phyloP scores from a whole-genome alignment of 2,113 vertebrate species.

The Neodon shergylaensis region DNA sequence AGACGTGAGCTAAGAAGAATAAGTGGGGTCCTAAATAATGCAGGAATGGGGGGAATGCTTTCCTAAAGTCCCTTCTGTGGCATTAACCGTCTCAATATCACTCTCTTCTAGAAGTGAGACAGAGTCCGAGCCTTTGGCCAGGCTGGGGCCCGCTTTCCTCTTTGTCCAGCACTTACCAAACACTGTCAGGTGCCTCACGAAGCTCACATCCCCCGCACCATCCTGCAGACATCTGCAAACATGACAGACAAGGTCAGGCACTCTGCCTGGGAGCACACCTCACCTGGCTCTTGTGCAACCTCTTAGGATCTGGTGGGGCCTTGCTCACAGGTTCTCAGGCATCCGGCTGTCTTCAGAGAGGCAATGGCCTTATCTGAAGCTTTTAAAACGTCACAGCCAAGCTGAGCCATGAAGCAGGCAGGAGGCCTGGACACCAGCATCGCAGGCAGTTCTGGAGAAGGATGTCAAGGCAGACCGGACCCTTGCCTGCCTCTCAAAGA shows the following conservation, averaged over 20 bases:
- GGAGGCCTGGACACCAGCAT: not conserved
- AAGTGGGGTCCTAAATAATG: not conserved
- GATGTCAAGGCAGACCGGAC: not conserved
- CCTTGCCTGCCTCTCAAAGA: not conserved
- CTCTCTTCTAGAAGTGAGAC: not conserved
- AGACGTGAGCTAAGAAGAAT: not conserved
- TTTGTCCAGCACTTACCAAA: conserved; percentile 83
- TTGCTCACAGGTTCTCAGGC: not conserved
- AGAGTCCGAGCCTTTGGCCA: not conserved
- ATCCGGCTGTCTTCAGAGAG: not conserved
- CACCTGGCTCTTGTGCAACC: not conserved
- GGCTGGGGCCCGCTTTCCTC: not conserved
- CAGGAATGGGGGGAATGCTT: not conserved
- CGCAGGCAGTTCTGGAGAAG: not conserved
- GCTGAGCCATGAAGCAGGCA: not conserved
- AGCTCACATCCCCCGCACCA: conserved; percentile 89
- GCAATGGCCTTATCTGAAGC: not conserved
- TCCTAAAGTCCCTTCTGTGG: not conserved
- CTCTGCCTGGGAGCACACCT: too few species aligned
- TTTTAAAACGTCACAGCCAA: not conserved
- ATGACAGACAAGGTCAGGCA: not conserved
- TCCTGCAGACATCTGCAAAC: conserved; percentile 90
- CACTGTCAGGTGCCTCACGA: conserved; percentile 91
- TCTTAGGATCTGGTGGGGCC: not conserved
- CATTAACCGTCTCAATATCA: not conserved